Base-by-base conservation (phyloP, 2,888 invertebrate genomes). In the Autographa gamma region DNA sequence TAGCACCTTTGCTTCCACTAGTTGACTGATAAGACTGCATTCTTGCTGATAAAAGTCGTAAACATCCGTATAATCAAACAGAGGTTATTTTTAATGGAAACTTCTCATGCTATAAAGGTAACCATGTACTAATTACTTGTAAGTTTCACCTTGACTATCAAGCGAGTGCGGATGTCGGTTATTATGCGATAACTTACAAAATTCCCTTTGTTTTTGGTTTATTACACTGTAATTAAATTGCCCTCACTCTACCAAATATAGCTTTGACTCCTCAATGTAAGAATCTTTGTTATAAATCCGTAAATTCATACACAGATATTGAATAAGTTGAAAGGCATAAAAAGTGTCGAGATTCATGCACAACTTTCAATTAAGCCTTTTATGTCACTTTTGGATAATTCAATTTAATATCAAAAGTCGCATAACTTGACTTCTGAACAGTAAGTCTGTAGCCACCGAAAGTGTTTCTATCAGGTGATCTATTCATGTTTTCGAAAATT, bases 11-110 rank as follows among this genome's bases (percentile, higher is more conserved):
- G 48, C 13, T 71, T 68, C 70, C 63, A 66, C 62, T 41, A 71
- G 41, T 66, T 80, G 66, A 74, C 61, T 73, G 81, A 82, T 81
- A 82, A 81, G 61, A 63, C 14, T 59, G 59, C 69, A 65, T 67
- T 66, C 70, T 48, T 69, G 56, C 71, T 73, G 81, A 81, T 81
- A 83, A 77, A 80, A 56, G 62, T 66, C 32, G 63, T 83, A 72
- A 77, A 72, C 64, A 77, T 25, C 34, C 43, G 18, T 71, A 43
- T 67, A 76, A 79, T 77, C 65, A 72, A 68, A 73, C 67, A 70
- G 52, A 66, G 72, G 66, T 48, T 38, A 58, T 74, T 67, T 48
- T 25, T 61, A 43, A 59, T 59, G 59, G 59, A 32, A 59, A 59
- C 31, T 59, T 59, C 32, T 31, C 9, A 56, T 31, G 31, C 14